phyloP scores from a whole-genome alignment of 2,113 vertebrate species.

The Irena cyanogastra region DNA sequence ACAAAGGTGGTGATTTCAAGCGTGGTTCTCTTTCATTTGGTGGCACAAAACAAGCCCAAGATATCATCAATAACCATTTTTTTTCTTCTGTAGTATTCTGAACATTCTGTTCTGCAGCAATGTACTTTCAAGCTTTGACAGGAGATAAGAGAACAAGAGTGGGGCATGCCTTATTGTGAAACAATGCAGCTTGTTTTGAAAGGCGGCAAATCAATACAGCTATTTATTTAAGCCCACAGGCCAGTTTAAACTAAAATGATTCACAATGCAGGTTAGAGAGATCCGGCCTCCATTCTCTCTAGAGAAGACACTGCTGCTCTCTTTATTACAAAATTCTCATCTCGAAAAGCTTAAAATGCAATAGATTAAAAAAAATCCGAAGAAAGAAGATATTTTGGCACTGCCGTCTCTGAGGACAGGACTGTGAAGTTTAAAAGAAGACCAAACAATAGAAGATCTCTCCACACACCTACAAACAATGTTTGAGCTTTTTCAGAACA shows the following conservation, averaged over 20 bases:
- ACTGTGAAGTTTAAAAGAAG: not conserved
- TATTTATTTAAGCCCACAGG: constrained; percentile 41
- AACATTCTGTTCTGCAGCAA: constrained; percentile 5
- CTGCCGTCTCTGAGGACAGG: not conserved
- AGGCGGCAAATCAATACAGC: constrained; percentile 17
- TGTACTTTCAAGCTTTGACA: constrained; percentile 21
- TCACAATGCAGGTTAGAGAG: not conserved
- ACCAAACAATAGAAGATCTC: not conserved
- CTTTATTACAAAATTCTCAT: not conserved
- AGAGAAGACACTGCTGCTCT: not conserved
- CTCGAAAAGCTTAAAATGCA: constrained; percentile 1
- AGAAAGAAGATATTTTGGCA: not conserved
- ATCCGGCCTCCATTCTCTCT: not conserved
- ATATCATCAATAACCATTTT: constrained; percentile 43
- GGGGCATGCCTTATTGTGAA: constrained; percentile 17
- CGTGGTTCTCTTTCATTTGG: not conserved
- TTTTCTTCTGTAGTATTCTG: not conserved
- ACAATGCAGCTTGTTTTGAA: constrained; percentile 44
- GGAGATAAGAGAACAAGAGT: not conserved
- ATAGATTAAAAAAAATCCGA: not conserved
- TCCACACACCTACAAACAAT: not conserved
- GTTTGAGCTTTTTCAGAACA: not conserved
- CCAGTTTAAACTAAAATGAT: constrained; percentile 33
- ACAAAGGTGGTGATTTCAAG: constrained; percentile 12
- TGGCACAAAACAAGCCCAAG: constrained; percentile 4